phyloP scores from a whole-genome alignment of 1,140 invertebrate genomes.

The Fopius arisanus region DNA sequence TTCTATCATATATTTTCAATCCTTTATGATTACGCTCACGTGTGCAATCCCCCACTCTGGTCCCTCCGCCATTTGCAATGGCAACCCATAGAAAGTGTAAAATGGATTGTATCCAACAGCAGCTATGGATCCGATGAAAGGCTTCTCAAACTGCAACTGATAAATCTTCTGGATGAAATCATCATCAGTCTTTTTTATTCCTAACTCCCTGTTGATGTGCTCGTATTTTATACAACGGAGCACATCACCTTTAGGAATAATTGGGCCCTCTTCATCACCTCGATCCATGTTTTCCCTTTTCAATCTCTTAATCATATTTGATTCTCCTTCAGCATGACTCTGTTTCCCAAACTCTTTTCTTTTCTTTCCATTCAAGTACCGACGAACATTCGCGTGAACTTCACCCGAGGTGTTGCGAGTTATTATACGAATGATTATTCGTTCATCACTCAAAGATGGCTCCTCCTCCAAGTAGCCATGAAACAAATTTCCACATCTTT shows the following conservation, averaged over 20 bases:
- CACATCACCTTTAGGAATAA: background rate
- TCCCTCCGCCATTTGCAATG: too few species aligned
- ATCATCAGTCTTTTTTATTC: background rate
- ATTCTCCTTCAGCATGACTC: background rate
- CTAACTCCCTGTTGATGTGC: background rate
- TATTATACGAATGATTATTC: background rate
- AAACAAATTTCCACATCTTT: slow-evolving; percentile 10
- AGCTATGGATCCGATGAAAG: background rate
- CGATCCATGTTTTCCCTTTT: background rate
- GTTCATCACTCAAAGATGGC: background rate
- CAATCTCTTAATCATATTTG: background rate
- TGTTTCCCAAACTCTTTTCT: background rate
- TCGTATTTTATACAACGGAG: background rate
- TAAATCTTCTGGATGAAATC: background rate
- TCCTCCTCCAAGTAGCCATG: background rate
- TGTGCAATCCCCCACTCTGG: too few species aligned
- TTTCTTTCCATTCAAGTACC: slow-evolving; percentile 6
- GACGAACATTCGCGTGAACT: background rate
- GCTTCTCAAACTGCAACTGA: slow-evolving; percentile 5
- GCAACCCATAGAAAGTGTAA: slow-evolving; percentile 17
- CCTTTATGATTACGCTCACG: too few species aligned
- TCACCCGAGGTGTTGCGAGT: background rate
- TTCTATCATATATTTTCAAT: too few species aligned
- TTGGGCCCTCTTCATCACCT: background rate
- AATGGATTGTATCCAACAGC: slow-evolving; percentile 16